Conservation (phyloP, 1,140 invertebrate genomes). For the Sitobion miscanthi region DNA sequence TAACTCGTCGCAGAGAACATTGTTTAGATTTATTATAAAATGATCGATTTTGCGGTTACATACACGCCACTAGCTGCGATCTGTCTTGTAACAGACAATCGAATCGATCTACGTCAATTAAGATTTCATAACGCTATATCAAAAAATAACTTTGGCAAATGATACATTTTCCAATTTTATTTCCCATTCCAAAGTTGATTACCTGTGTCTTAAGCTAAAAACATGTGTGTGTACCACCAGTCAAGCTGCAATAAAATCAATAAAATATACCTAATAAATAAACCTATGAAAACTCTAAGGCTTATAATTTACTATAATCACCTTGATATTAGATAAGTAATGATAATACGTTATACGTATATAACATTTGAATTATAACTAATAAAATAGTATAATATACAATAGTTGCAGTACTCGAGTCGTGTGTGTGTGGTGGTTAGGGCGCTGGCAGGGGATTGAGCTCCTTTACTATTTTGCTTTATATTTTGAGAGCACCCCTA, state of each 20-base stretch:
- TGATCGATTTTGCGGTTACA: background rate
- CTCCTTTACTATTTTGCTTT: too few relatives aligned
- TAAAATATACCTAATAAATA: too few relatives aligned
- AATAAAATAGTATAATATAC: background rate
- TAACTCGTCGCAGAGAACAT: background rate
- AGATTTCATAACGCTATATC: conserved; percentile 33
- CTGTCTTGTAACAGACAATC: conserved; percentile 37
- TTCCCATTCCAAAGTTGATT: background rate
- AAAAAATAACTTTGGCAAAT: conserved; percentile 3
- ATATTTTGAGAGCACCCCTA: too few relatives aligned
- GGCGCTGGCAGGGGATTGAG: too few relatives aligned
- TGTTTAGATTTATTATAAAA: conserved; percentile 18
- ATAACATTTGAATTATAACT: too few relatives aligned
- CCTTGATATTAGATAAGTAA: too few relatives aligned
- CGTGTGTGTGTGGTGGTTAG: too few relatives aligned
- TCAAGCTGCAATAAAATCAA: too few relatives aligned
- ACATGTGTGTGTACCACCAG: background rate
- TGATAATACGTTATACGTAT: too few relatives aligned
- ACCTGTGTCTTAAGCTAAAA: background rate
- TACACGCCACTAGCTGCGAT: background rate
- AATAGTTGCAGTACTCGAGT: background rate
- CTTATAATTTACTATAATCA: too few relatives aligned
- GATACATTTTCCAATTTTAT: conserved; percentile 6
- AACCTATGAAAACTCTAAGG: too few relatives aligned
- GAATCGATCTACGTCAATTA: conserved; percentile 44